These are phyloP conservation scores for Miichthys miiuy DNA, from an alignment of 2,797 vertebrate genomes.

Conservation along the genomic window DNA sequence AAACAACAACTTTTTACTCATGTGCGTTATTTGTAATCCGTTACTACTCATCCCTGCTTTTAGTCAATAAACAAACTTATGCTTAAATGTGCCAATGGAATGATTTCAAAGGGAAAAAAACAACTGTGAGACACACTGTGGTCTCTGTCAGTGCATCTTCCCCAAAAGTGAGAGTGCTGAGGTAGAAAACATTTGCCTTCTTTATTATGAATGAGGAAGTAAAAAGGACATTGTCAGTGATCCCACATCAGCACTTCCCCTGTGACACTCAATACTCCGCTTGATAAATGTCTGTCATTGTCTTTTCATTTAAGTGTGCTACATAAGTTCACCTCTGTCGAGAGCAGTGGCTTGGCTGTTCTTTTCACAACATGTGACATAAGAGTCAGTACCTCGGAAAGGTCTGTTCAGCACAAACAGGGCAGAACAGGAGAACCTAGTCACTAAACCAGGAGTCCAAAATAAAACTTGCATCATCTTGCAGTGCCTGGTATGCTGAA, in stretches of 20 bases:
- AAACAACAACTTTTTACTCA: too few species aligned
- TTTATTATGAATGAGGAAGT: conserved; percentile 72
- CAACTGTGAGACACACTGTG: not conserved
- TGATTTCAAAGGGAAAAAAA: not conserved
- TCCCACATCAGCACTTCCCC: conserved; percentile 67
- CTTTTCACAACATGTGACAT: conserved; percentile 36
- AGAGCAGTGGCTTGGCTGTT: conserved; percentile 45
- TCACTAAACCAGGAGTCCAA: conserved; percentile 61
- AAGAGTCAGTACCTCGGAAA: conserved; percentile 50
- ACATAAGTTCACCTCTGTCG: conserved; percentile 49
- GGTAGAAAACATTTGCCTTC: conserved; percentile 48
- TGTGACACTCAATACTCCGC: conserved; percentile 64
- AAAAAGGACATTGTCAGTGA: conserved; percentile 57
- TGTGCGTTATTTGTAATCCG: too few species aligned
- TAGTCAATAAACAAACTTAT: not conserved
- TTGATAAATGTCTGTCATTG: conserved; percentile 68
- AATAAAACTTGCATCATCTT: conserved; percentile 73
- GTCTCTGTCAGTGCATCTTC: conserved; percentile 3
- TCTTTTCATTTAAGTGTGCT: conserved; percentile 53
- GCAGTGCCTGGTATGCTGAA: conserved; percentile 59
- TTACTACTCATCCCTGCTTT: too few species aligned
- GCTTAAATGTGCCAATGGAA: not conserved
- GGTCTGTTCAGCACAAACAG: conserved; percentile 67
- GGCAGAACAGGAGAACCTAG: conserved; percentile 63
- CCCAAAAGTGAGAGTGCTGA: conserved; percentile 54